A percentile compares a stretch with the other conserved stretches of the same genome.
Conservation (phyloP, 92 coral and sea anemone genomes). For the Micromussa lordhowensis region DNA sequence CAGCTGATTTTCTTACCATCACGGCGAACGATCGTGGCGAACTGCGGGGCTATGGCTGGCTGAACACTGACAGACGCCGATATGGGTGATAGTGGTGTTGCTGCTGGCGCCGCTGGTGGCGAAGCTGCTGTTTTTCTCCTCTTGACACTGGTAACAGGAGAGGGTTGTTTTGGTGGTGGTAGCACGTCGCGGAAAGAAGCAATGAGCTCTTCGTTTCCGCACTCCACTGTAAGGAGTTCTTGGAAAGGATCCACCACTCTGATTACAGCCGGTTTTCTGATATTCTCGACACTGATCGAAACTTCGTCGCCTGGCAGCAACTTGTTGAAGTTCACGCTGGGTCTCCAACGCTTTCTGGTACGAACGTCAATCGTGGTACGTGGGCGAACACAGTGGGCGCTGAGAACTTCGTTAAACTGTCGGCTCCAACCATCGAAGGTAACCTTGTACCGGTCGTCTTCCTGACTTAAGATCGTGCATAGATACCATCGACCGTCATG, state of each 20-base stretch:
- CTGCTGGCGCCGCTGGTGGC: not conserved
- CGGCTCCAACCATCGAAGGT: conserved; percentile 13
- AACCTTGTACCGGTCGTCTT: conserved; percentile 3
- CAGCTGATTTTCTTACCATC: not conserved
- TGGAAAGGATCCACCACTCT: not conserved
- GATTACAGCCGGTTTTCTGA: not conserved
- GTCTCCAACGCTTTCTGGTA: not conserved
- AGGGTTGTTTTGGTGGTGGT: not conserved
- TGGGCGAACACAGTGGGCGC: not conserved
- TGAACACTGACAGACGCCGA: not conserved
- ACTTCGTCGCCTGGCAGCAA: not conserved
- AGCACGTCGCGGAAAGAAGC: not conserved
- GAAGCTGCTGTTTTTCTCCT: not conserved
- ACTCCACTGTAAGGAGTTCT: not conserved
- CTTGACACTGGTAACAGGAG: not conserved
- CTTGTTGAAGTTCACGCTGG: not conserved
- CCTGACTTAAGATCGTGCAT: not conserved
- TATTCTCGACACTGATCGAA: not conserved
- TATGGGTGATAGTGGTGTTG: not conserved
- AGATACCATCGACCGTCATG: conserved; percentile 8
- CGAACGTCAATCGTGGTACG: not conserved
- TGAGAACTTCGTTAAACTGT: not conserved
- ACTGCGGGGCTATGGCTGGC: not conserved
- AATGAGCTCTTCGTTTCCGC: not conserved
- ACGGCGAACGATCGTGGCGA: no score